Base-by-base conservation (phyloP, 2,888 invertebrate species). In the Strigamia crassipes region DNA sequence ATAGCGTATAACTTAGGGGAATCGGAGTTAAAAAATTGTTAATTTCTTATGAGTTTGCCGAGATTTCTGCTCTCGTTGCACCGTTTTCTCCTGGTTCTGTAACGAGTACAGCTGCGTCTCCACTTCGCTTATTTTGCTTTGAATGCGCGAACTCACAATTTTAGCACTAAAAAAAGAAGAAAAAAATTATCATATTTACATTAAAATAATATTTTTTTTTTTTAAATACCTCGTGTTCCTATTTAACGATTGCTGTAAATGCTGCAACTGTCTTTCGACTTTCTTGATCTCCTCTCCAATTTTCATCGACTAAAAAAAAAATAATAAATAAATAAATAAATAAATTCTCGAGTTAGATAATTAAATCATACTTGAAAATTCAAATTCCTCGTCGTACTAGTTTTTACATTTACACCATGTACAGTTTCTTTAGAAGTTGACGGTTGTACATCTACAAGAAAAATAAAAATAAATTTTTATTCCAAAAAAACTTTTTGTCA, bases 11-110 rank as follows among this genome's bases (percentile, higher is more conserved):
- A 6, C 6, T 51, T 51, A 51, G 3, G n/a, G 13, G 10, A 3
- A 51, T 51, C 13, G 3, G 12, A 23, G 27, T 42, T n/a, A 78
- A 21, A 78, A 78, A 12, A 34, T 34, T 1, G 78, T 78, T 21
- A 78, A 21, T 38, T 78, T 78, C 38, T 78, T 78, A 38, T 78
- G 78, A 9, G 27, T 42, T 78, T 78, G 21, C n/a, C 78, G 27
- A 9, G 78, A 78, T 0, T n/a, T 78, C 21, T 78, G 78, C 38
- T 78, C 78, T 34, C 34, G 27, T 21, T 34, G 34, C 27, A 78
- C 15, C 12, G 78, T 34, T 18, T 78, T 78, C n/a, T 78, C 78
- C 78, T 38, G 18, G n/a, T 38, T 78, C 2, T 21, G 38, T 10
- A 78, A 18, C 6, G 27, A 34, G 10, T 41, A 5, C 1, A 78